Evolutionary conservation across 2,888 invertebrate species (phyloP).

Genomic region (Halictus quadricinctus): DNA sequence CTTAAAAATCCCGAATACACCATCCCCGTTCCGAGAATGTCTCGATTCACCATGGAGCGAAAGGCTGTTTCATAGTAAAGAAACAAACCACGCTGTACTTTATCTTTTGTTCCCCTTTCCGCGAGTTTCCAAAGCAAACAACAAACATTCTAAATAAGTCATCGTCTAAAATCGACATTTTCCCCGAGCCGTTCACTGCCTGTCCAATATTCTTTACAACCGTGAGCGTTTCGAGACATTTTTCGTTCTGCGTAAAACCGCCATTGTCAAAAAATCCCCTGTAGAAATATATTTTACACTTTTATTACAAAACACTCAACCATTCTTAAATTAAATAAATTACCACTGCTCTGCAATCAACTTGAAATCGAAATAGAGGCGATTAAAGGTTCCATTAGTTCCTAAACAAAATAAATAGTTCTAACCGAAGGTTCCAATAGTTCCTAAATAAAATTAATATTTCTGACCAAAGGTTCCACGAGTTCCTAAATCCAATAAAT

Average conservation of each 20-base stretch:
- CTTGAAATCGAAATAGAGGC: too few relatives aligned
- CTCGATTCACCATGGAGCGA: slow-evolving; percentile 54
- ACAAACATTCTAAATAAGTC: slow-evolving; percentile 43
- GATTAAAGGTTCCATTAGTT: too few relatives aligned
- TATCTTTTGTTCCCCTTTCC: slow-evolving; percentile 30
- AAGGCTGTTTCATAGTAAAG: slow-evolving; percentile 48
- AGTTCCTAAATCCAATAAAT: too few relatives aligned
- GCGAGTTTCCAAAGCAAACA: slow-evolving; percentile 35
- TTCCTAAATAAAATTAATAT: not conserved
- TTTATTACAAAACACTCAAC: not conserved
- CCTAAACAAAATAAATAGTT: too few relatives aligned
- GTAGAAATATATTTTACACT: not conserved
- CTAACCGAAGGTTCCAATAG: not conserved
- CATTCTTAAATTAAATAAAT: not conserved
- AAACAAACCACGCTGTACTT: slow-evolving; percentile 38
- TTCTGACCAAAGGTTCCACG: not conserved
- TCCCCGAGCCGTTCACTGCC: not conserved
- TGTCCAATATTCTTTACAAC: not conserved
- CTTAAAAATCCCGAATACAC: slow-evolving; percentile 48
- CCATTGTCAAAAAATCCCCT: not conserved
- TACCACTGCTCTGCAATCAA: too few relatives aligned
- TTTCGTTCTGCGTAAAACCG: not conserved
- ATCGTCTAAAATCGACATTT: slow-evolving; percentile 22
- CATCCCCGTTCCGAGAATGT: slow-evolving; percentile 38
- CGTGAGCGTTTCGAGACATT: not conserved